Evolutionary conservation across 1,140 invertebrate species (phyloP).

Genomic region (Batillaria attramentaria): DNA sequence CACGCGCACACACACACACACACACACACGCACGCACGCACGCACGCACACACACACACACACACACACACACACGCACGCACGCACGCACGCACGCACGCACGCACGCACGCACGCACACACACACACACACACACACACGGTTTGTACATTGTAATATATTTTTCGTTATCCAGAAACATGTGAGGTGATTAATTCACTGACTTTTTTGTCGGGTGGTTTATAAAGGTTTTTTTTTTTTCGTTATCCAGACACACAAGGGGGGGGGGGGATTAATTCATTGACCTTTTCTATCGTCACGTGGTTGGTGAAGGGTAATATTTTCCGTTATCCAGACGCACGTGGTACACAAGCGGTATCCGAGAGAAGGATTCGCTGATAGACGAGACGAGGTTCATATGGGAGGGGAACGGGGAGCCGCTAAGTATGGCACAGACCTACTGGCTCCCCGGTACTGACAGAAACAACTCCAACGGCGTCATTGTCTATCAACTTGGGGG

Average conservation of each 20-base stretch:
- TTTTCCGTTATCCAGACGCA: no score
- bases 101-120: background rate
- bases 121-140: no score
- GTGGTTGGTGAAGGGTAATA: no score
- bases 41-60: background rate
- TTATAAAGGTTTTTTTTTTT: no score
- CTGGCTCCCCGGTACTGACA: slow-evolving; percentile 8
- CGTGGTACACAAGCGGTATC: slow-evolving; percentile 24
- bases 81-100: background rate
- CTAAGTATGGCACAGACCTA: background rate
- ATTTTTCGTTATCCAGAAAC: no score
- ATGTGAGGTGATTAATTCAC: no score
- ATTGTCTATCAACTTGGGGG: slow-evolving; percentile 22
- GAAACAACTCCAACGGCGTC: slow-evolving; percentile 22
- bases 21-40: background rate
- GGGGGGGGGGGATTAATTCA: no score
- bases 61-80: background rate
- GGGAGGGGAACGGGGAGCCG: slow-evolving; percentile 3
- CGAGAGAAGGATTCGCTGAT: background rate
- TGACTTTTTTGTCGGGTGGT: no score
- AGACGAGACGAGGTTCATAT: slow-evolving; percentile 13
- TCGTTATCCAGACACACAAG: no score
- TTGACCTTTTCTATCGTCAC: no score
- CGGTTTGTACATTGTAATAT: no score
- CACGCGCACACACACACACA: background rate